Evolutionary conservation across 1,140 invertebrate species (phyloP), one percentile per base, ranked within the genome.

Genomic region (Centruroides sculpturatus): DNA sequence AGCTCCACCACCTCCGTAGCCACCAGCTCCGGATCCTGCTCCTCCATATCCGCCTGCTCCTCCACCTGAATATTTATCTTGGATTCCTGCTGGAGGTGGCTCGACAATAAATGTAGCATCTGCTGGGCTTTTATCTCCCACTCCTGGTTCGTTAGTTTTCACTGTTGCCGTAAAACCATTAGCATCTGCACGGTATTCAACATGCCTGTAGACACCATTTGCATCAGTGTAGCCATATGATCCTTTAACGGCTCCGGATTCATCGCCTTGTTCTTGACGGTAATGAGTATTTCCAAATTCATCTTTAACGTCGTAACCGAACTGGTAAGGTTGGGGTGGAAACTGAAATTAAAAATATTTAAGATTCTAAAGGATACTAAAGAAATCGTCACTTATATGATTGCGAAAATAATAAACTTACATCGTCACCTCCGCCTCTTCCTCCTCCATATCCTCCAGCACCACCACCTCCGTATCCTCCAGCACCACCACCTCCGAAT

Each of bases 151-250:
- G 34, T 67, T 67, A 34, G 62, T 64, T 34, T 56, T 56, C 36
- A 67, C 62, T 11, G 59, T 66, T 34, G 66, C 66, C 3, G 51
- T 47, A 60, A 67, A 67, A 49, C 66, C 66, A 52, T 64, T 59
- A 10, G 57, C 35, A 48, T 60, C 66, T 51, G 66, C 66, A 36
- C 55, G 56, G 34, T 67, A 67, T 54, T 67, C 64, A 6, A 65
- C 64, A 36, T 57, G 47, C 50, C 58, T 49, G 52, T 64, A 64
- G 8, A 66, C 59, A 23, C 66, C 66, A 47, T 65, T 53, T 13
- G 57, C 56, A 35, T 66, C 60, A 23, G 61, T 62, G 55, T 65
- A 66, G 47, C 63, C 63, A 41, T 67, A 62, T 12, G 54, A 57
- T 41, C 63, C 66, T 47, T 66, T 55, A 4, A 69, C 57, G 50